Evolutionary conservation across 2,797 vertebrate species (phyloP), one percentile per base, ranked within the genome.

Genomic region (Sebastes kiyomatsui): DNA sequence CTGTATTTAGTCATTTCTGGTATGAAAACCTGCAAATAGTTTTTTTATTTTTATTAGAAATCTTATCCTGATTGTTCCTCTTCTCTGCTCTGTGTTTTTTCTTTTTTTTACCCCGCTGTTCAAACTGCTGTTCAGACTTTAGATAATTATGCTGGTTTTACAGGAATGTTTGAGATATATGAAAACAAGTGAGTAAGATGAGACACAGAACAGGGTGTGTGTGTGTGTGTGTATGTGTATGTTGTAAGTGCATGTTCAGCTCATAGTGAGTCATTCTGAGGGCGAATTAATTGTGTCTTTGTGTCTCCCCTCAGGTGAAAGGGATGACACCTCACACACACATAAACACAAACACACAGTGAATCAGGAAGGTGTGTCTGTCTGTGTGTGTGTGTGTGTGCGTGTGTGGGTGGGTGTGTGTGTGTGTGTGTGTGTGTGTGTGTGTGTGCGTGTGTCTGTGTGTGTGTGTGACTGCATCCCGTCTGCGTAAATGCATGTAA

Each of bases 331-430:
- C 60, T 66, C 52, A 75, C 71, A 54, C 60, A 69, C 52, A 75
- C 72, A 54, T 33, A 74, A 65, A 80, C 64, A 59, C 8, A 78
- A 65, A 81, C 73, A 60, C 42, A 5, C 2, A 7, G 25, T 73
- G 78, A 81, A 32, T 84, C 67, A 82, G 74, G 61, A 75, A 70
- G 66, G 60, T 79, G 81, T 86, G 83, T 75, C 5, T 77, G 46
- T n/a, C 59, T 65, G 54, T 74, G 1, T 33, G 62, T 67, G 12
- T 49, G 33, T 42, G 28, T 68, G 32, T 32, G 30, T 22, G 60
- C 8, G 11, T 25, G 30, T 22, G n/a, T 35, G 61, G 14, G 28
- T 32, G 18, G n/a, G 9, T 6, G 27, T n/a, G 18, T 32, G 28
- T 7, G 9, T 61, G 59, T n/a, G 28, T 16, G n/a, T 14, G 23